phyloP scores from a whole-genome alignment of 2,888 invertebrate genomes.

The Papilio protenor region DNA sequence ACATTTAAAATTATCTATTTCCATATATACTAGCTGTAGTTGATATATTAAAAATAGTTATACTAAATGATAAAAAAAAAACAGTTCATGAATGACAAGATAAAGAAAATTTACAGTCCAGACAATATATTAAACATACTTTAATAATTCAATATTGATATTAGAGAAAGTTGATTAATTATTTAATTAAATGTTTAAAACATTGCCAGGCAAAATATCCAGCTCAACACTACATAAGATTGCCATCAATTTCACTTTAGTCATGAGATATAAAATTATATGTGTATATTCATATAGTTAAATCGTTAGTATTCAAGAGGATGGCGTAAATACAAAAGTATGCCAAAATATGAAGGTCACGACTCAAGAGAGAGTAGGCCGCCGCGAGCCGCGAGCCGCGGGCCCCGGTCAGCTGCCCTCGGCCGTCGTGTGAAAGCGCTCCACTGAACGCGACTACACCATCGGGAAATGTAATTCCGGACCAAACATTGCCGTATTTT shows the following conservation, averaged over 20 bases:
- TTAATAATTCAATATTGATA: too few relatives aligned
- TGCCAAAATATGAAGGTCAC: conserved; percentile 55
- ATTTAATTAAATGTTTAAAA: too few relatives aligned
- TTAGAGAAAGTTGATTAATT: too few relatives aligned
- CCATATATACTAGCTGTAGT: not conserved
- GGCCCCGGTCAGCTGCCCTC: not conserved
- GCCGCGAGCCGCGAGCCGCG: not conserved
- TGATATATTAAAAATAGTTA: not conserved
- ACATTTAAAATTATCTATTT: not conserved
- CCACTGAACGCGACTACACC: not conserved
- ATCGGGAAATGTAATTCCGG: not conserved
- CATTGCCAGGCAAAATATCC: not conserved
- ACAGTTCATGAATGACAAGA: not conserved
- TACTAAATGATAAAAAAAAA: not conserved
- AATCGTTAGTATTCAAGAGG: not conserved
- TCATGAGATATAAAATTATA: not conserved
- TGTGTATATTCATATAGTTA: not conserved
- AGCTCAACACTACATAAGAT: not conserved
- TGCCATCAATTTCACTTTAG: not conserved
- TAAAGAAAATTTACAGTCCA: not conserved
- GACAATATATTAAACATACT: too few relatives aligned
- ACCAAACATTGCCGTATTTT: not conserved
- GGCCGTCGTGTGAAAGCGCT: not conserved
- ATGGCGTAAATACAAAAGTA: conserved; percentile 45
- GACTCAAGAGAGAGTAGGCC: conserved; percentile 49